Conservation (phyloP, 2,113 vertebrate genomes). For the Ginglymostoma cirratum region DNA sequence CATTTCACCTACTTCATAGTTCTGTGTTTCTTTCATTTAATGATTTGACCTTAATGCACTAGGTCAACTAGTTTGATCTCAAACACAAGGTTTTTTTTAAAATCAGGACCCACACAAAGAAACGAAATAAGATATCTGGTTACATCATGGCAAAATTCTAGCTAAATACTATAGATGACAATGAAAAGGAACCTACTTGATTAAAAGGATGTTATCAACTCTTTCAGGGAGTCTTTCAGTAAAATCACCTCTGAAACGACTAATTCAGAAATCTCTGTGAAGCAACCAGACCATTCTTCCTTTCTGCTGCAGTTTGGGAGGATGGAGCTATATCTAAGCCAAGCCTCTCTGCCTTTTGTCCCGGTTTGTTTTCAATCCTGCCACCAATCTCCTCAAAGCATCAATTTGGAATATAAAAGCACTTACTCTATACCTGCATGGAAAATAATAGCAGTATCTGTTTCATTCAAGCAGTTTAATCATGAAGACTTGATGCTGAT, state of each 20-base stretch:
- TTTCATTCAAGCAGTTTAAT: neutral
- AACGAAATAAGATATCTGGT: neutral
- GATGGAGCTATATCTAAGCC: neutral
- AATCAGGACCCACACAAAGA: neutral
- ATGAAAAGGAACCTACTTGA: neutral
- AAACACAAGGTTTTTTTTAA: neutral
- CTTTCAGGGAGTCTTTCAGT: neutral
- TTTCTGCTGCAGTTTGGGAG: neutral
- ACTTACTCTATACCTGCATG: conserved; percentile 19
- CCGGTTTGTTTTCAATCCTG: neutral
- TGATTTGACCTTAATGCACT: neutral
- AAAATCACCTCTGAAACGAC: neutral
- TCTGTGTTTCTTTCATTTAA: neutral
- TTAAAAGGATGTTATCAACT: neutral
- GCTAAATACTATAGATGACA: neutral
- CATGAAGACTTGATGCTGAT: neutral
- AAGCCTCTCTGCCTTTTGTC: neutral
- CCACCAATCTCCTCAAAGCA: neutral
- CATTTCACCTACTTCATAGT: neutral
- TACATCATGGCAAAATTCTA: neutral
- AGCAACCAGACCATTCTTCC: neutral
- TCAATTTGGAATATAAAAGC: conserved; percentile 14
- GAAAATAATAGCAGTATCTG: neutral
- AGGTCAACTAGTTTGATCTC: neutral
- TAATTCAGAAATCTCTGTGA: neutral